Base-by-base conservation (phyloP, 2,113 vertebrate species). In the Eurypyga helias region DNA sequence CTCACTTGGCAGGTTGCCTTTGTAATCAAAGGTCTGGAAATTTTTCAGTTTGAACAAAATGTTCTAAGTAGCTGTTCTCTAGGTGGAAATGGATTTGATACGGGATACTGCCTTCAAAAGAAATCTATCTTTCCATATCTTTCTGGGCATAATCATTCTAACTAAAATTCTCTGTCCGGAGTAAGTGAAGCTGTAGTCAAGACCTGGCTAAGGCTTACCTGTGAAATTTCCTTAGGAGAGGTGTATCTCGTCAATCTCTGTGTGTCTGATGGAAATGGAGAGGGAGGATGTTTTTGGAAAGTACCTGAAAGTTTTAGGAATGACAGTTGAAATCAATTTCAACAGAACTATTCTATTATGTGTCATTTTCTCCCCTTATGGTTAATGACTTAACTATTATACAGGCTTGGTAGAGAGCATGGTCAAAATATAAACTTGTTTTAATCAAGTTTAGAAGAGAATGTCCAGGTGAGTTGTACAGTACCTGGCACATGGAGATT, bases 31-130 rank as follows among this genome's bases (percentile, higher is more conserved):
- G 94, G 97, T 73, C 89, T 97, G 97, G 91, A 95, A 96, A 97
- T 91, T 95, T 95, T 96, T 97, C 93, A 85, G 91, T 96, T 96
- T 96, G 96, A 95, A 97, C 96, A 97, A 96, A 97, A 97, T 97
- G 96, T 97, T 97, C 97, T 83, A 90, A 93, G 93, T 96, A 92
- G 85, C 92, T 94, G 85, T 79, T 82, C 88, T 95, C 83, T 93
- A 94, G 95, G 95, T 96, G 55, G 88, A 89, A 96, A 84, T 65
- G 84, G 69, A 92, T 94, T 95, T 93, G 89, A 79, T 96, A 94
- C 0, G 70, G 95, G 91, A 91, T 96, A 18, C 76, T 95, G 85
- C 79, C 90, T 94, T 94, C 92, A 92, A 29, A 95, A 90, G 83
- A 93, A 93, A 95, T 72, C 38, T 43, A 38, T 93, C 79, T 90